Evolutionary conservation across 2,113 vertebrate genomes (phyloP), one percentile per base, ranked within the genome.

Genomic region (Pseudorasbora parva): DNA sequence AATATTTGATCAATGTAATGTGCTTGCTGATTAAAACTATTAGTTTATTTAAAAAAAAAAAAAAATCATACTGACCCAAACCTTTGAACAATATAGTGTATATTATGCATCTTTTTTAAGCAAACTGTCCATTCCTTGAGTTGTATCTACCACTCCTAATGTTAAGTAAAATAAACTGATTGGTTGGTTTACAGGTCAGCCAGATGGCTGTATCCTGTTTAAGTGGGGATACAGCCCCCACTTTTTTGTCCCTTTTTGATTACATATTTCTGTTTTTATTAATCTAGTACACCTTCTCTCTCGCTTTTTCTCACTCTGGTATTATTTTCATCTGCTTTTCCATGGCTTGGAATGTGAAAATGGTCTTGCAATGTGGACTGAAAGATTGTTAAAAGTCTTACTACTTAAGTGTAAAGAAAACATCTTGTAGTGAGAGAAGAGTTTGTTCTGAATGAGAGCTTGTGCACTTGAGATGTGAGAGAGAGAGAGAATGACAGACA

Each of bases 401-500:
- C 74, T 41, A n/a, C 15, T 41, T 27, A 9, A 30, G 23, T 6
- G 6, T 19, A 43, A 14, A 60, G 21, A 78, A 43, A 27, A 12
- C 45, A 12, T 7, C 37, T 37, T 9, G 11, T 47, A 4, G 2
- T 41, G 1, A 77, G 12, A n/a, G 8, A 30, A 9, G 3, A 9
- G 25, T 8, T 19, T 69, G 17, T 69, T 69, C 19, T 45, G 75
- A 56, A 60, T 76, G 25, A 51, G 82, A 21, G 64, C 3, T 78
- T 14, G 79, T 73, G 74, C 82, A 73, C 30, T 23, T 25, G 33
- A 69, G 62, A 37, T n/a, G 72, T 25, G 33, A 69, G 62, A 37
- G 15, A 60, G 51, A 56, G 69, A 54, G 77, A 43, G 8, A 56
- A 54, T 77, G 86, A 78, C 82, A 86, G 83, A 37, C 33, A 37